phyloP scores from a whole-genome alignment of 2,888 invertebrate genomes.

The Ariolimax columbianus region DNA sequence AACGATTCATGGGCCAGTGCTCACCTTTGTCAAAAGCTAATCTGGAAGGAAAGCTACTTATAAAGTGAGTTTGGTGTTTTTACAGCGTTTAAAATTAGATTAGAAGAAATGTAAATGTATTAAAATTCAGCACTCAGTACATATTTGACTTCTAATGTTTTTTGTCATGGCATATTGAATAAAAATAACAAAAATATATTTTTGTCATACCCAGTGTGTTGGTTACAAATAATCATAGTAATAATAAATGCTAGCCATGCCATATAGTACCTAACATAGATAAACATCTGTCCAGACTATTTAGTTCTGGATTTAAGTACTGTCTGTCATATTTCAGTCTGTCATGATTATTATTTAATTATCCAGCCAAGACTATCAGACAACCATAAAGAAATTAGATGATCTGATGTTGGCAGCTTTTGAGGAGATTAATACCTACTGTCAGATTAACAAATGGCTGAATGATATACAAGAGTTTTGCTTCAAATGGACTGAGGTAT shows the following conservation, averaged over 20 bases:
- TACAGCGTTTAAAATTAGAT: neutral
- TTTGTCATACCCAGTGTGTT: too few relatives aligned
- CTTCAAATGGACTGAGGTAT: conserved; percentile 71
- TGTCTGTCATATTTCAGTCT: neutral
- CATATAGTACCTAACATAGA: neutral
- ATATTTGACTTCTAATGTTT: neutral
- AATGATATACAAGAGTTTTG: conserved; percentile 74
- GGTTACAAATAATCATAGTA: too few relatives aligned
- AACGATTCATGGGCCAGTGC: conserved; percentile 75
- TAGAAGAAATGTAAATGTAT: neutral
- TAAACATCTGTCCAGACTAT: neutral
- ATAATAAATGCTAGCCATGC: too few relatives aligned
- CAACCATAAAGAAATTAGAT: conserved; percentile 61
- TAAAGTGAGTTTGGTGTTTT: conserved; percentile 69
- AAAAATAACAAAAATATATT: neutral
- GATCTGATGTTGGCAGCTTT: conserved; percentile 67
- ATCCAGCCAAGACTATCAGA: conserved; percentile 69
- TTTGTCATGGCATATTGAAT: neutral
- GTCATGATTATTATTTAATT: neutral
- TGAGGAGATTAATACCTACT: conserved; percentile 74
- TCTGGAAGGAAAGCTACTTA: conserved; percentile 73
- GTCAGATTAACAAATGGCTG: conserved; percentile 74
- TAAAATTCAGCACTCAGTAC: neutral
- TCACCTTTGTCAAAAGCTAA: conserved; percentile 70
- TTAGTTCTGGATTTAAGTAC: neutral